A percentile compares a stretch with the other conserved stretches of the same genome.
Conservation (phyloP, 2,888 invertebrate genomes). For the Archips xylosteana region DNA sequence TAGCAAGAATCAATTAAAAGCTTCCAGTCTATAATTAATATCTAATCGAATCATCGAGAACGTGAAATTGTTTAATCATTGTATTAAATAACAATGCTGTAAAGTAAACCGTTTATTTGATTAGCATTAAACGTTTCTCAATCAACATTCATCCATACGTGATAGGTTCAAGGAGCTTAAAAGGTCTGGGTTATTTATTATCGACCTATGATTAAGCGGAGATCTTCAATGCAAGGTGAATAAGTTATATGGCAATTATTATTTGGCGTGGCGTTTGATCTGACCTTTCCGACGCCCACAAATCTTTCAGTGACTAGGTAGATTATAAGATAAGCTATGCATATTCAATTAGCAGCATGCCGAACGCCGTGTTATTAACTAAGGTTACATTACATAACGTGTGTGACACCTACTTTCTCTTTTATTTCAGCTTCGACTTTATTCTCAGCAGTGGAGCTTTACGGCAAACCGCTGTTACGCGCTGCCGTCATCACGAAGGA, state of each 20-base stretch:
- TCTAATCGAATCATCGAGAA: constrained; percentile 28
- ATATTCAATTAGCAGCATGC: constrained; percentile 38
- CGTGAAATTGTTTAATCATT: constrained; percentile 38
- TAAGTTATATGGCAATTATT: constrained; percentile 53
- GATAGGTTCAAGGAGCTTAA: constrained; percentile 54
- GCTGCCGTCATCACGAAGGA: constrained; percentile 81
- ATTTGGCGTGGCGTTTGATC: constrained; percentile 51
- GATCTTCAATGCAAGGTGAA: constrained; percentile 72
- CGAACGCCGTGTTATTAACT: constrained; percentile 33
- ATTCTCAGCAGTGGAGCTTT: constrained; percentile 87
- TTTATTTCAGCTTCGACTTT: constrained; percentile 82
- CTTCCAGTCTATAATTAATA: constrained; percentile 31
- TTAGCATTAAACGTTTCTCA: constrained; percentile 44
- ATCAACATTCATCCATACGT: constrained; percentile 42
- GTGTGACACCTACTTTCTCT: constrained; percentile 53
- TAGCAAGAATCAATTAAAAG: constrained; percentile 24
- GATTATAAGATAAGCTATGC: constrained; percentile 44
- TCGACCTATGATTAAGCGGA: constrained; percentile 47
- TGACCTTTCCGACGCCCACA: constrained; percentile 64
- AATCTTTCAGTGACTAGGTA: constrained; percentile 52
- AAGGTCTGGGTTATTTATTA: constrained; percentile 66
- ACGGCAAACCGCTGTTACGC: constrained; percentile 86
- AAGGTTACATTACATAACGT: constrained; percentile 39
- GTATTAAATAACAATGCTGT: constrained; percentile 36
- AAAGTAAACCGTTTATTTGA: constrained; percentile 42